Base-by-base conservation (phyloP, 1,140 invertebrate genomes). In the Diachasmimorpha longicaudata region DNA sequence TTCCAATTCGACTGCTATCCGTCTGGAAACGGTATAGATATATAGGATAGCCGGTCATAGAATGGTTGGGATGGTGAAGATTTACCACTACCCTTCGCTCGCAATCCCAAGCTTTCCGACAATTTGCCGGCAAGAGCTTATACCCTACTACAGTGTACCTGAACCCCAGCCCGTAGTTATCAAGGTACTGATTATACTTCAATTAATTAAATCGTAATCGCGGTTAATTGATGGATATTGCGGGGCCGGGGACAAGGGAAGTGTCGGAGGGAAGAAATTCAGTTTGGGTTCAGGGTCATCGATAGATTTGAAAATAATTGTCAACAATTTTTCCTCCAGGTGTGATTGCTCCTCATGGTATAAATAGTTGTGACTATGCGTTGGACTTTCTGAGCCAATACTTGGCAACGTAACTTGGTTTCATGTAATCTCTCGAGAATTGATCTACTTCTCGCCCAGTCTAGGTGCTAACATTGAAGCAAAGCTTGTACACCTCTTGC, bases 51-150 rank as follows among this genome's bases (percentile, higher is more conserved):
- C 37, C 63, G 31, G 3, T 67, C 25, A 67, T 67, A 37, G 63
- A 67, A 58, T 58, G 16, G 4, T 5, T 58, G 55, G 55, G 55
- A 58, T 58, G 55, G 63, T 67, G 63, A 37, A 67, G 25, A 67
- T 67, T 58, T 67, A 37, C 63, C 63, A 67, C 25, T 67, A 37
- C 31, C 23, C 63, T 36, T 31, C 42, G 44, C 70, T 71, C 16
- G 70, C 46, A 71, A 71, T 71, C 46, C 46, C 42, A 55, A 71
- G 70, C 70, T 71, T 71, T 71, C 70, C 70, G 70, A 71, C 70
- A 48, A 71, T 71, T 71, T 52, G 44, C 70, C 23, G 25, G 70
- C 13, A 48, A 36, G 70, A 36, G 44, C 39, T 71, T 70, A 46
- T 23, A 70, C 69, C 36, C 0, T 31, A 70, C 69, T 31, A 6